phyloP scores from a whole-genome alignment of 2,888 invertebrate species.

The Drosophila cognata region DNA sequence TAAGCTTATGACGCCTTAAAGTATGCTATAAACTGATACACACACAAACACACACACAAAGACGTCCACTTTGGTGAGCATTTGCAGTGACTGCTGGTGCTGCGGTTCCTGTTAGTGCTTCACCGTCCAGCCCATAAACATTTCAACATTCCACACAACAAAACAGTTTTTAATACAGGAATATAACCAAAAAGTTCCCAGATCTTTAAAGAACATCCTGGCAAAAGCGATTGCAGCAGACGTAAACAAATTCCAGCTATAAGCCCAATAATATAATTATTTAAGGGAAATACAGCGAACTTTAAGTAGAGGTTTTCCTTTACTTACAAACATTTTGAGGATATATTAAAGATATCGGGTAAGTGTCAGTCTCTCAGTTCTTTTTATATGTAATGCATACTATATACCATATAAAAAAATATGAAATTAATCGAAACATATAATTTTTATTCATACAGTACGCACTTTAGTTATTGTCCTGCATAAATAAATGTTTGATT shows the following conservation, averaged over 20 bases:
- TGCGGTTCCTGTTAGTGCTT: slow-evolving; percentile 20
- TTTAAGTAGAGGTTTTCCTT: not conserved
- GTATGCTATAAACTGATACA: slow-evolving; percentile 68
- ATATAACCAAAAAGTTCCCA: slow-evolving; percentile 55
- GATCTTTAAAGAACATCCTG: slow-evolving; percentile 22
- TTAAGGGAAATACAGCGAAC: not conserved
- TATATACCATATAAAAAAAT: not conserved
- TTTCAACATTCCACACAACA: slow-evolving; percentile 45
- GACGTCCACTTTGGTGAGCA: slow-evolving; percentile 47
- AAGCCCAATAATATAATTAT: slow-evolving; percentile 4
- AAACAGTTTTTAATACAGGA: slow-evolving; percentile 59
- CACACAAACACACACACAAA: slow-evolving; percentile 16
- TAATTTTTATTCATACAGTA: not conserved
- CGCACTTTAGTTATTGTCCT: not conserved
- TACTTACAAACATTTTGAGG: not conserved
- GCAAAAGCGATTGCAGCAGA: slow-evolving; percentile 15
- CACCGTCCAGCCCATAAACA: slow-evolving; percentile 39
- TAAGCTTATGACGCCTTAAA: slow-evolving; percentile 77
- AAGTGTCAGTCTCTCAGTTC: not conserved
- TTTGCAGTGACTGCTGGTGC: slow-evolving; percentile 16
- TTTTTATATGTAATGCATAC: not conserved
- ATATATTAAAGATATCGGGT: not conserved
- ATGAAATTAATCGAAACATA: not conserved
- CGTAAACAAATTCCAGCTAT: slow-evolving; percentile 14
- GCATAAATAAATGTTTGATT: not conserved